Percentiles rank a stretch among this genome's conserved stretches.
These are phyloP conservation scores for Anastrepha obliqua DNA, from an alignment of 1,140 invertebrate species.

Conservation along the genomic window DNA sequence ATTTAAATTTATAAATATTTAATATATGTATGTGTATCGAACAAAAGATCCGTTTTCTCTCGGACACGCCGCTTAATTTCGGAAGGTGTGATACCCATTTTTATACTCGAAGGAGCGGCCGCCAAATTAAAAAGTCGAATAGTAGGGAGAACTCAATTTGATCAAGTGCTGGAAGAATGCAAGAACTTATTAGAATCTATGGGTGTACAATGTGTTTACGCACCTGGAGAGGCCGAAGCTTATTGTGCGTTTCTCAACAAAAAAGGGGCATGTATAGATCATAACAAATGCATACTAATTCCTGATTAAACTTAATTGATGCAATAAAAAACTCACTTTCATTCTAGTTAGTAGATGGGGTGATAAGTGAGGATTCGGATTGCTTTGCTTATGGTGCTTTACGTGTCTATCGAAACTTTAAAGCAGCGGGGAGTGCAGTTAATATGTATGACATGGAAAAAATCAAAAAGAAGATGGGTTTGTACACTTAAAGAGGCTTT, in stretches of 20 bases:
- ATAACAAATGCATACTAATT: neutral
- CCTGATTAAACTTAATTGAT: constrained; percentile 23
- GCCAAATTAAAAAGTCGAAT: constrained; percentile 86
- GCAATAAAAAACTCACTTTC: constrained; percentile 62
- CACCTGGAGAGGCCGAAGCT: constrained; percentile 91
- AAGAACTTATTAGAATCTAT: constrained; percentile 84
- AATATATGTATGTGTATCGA: neutral
- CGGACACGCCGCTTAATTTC: constrained; percentile 85
- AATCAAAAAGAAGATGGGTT: constrained; percentile 74
- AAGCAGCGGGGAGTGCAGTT: constrained; percentile 83
- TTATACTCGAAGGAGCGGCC: constrained; percentile 90
- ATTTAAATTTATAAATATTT: neutral
- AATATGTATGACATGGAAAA: constrained; percentile 85
- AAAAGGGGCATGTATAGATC: constrained; percentile 77
- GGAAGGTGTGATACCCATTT: constrained; percentile 86
- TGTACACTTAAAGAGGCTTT: neutral
- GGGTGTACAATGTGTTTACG: constrained; percentile 87
- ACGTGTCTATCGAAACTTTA: constrained; percentile 90
- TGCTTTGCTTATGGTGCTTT: constrained; percentile 92
- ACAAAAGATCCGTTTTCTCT: constrained; percentile 87
- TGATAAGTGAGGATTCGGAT: constrained; percentile 93
- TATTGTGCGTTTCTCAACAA: constrained; percentile 89
- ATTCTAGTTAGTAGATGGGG: constrained; percentile 86
- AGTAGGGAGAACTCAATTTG: constrained; percentile 82
- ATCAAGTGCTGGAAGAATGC: constrained; percentile 82